phyloP scores from a whole-genome alignment of 1,140 invertebrate species.

The Paraescarpia echinospica region DNA sequence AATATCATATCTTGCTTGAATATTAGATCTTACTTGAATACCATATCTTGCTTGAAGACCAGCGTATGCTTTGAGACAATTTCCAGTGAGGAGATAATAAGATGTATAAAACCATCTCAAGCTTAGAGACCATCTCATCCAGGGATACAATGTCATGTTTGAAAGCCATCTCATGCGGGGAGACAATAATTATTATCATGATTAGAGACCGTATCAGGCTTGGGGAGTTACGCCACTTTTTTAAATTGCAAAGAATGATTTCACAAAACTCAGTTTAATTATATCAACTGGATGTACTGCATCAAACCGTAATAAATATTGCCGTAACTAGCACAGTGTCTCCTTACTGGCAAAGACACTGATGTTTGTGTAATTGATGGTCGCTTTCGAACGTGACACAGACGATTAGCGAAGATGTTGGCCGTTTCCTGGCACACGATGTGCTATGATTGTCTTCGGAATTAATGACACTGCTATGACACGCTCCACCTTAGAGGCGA shows the following conservation, averaged over 20 bases:
- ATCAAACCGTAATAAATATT: not conserved
- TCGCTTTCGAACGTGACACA: not conserved
- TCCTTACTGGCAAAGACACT: not conserved
- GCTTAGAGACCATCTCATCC: too few species aligned
- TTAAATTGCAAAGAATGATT: not conserved
- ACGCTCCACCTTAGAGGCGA: not conserved
- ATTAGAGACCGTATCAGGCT: too few species aligned
- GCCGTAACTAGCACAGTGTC: not conserved
- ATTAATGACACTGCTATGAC: not conserved
- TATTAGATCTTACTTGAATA: too few species aligned
- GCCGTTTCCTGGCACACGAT: not conserved
- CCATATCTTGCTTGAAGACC: too few species aligned
- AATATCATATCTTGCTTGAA: too few species aligned
- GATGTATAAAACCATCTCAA: too few species aligned
- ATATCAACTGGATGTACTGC: not conserved
- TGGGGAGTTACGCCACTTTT: too few species aligned
- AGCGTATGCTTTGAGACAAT: too few species aligned
- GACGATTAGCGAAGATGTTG: not conserved
- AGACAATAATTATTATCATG: too few species aligned
- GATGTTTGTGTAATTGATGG: not conserved
- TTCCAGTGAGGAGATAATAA: too few species aligned
- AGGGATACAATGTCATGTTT: too few species aligned
- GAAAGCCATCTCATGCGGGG: too few species aligned
- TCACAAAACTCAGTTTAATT: not conserved
- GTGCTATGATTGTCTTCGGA: not conserved